These are phyloP conservation scores for Lipophrys pholis DNA, from an alignment of 2,113 vertebrate species.

Conservation along the genomic window DNA sequence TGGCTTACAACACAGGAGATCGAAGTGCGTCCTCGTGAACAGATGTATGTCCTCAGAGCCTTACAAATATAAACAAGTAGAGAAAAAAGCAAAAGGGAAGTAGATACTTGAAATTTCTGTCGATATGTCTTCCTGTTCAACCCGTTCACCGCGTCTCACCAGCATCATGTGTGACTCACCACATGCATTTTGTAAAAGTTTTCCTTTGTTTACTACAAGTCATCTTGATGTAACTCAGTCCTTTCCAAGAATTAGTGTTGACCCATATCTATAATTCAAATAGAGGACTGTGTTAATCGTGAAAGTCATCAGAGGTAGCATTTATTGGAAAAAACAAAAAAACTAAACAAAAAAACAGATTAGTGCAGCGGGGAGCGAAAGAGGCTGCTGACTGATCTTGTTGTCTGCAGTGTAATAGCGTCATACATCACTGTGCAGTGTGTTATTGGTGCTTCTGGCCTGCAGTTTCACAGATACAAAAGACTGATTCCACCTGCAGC, in stretches of 20 bases:
- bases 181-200: neutral
- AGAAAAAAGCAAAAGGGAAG: neutral
- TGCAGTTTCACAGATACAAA: conserved; percentile 48
- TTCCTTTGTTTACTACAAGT: neutral
- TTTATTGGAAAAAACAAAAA: neutral
- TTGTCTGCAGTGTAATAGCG: conserved; percentile 64
- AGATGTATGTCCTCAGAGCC: conserved; percentile 3
- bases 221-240: neutral
- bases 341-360: neutral
- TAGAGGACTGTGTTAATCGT: conserved; percentile 7
- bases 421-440: conserved; percentile 66
- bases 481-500: conserved; percentile 67
- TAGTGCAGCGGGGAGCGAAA: conserved; percentile 1
- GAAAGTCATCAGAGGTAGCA: neutral
- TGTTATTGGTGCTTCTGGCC: conserved; percentile 62
- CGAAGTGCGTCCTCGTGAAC: neutral
- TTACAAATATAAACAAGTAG: neutral
- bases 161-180: neutral
- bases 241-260: neutral
- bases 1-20: neutral
- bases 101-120: conserved; percentile 13
- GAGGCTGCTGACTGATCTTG: conserved; percentile 60
- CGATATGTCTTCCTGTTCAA: conserved; percentile 15
- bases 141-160: neutral
- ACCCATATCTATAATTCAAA: conserved; percentile 1